Percentiles rank a stretch among this genome's conserved stretches.
These are phyloP conservation scores for Polypedilum pembai DNA, from an alignment of 1,140 invertebrate species.

Conservation along the genomic window DNA sequence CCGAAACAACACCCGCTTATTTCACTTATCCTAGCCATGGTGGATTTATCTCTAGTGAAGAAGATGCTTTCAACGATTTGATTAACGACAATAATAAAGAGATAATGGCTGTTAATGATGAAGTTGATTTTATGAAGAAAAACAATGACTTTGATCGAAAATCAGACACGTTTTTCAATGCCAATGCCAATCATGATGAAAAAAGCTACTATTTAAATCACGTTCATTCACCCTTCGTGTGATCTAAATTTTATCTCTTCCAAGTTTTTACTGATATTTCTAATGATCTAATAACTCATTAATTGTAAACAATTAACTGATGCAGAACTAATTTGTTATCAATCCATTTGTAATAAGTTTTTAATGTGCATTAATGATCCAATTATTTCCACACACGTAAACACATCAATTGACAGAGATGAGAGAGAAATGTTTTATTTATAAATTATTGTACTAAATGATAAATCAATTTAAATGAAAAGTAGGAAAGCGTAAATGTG, in stretches of 20 bases:
- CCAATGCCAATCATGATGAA: neutral
- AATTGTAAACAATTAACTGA: neutral
- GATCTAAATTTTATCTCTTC: neutral
- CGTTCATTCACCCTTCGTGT: slow-evolving; percentile 19
- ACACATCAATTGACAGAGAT: too few relatives aligned
- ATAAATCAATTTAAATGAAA: too few relatives aligned
- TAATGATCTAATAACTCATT: neutral
- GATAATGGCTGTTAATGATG: neutral
- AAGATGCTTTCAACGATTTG: neutral
- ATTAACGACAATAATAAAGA: neutral
- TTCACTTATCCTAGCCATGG: neutral
- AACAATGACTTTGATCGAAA: neutral
- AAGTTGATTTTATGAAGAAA: neutral
- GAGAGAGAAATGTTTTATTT: too few relatives aligned
- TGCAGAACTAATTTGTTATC: slow-evolving; percentile 17
- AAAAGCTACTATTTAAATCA: neutral
- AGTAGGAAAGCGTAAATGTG: too few relatives aligned
- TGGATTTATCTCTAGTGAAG: neutral
- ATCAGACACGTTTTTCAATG: neutral
- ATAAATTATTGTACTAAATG: too few relatives aligned
- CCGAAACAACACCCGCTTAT: neutral
- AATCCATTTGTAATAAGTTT: neutral
- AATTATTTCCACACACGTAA: neutral
- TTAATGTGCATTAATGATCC: neutral
- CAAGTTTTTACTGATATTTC: neutral